Evolutionary conservation across 2,888 invertebrate genomes (phyloP).

Genomic region (Eudemis profundana): DNA sequence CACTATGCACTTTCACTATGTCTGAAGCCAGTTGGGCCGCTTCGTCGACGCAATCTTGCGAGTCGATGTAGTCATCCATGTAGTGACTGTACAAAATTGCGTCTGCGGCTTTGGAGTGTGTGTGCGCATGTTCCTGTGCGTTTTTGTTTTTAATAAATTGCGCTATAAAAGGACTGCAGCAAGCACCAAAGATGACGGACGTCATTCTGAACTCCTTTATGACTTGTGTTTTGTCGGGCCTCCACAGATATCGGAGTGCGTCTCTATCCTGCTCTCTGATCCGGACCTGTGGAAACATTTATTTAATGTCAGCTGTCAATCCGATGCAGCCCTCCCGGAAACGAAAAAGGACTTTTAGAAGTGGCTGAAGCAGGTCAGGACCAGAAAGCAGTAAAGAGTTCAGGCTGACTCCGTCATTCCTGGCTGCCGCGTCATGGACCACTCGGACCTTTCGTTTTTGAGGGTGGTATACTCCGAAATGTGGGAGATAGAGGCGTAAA

Average conservation of each 20-base stretch:
- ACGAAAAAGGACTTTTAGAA: slow-evolving; percentile 50
- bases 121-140: slow-evolving; percentile 39
- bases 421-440: too few species aligned
- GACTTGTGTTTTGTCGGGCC: not conserved
- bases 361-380: too few species aligned
- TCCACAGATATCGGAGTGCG: slow-evolving; percentile 49
- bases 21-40: slow-evolving; percentile 6
- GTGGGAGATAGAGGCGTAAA: slow-evolving; percentile 21
- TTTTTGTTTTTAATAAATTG: slow-evolving; percentile 51
- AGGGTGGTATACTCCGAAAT: slow-evolving; percentile 26
- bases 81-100: too few species aligned
- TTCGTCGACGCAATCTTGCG: slow-evolving; percentile 9
- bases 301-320: slow-evolving; percentile 43
- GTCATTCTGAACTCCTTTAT: slow-evolving; percentile 47
- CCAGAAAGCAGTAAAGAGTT: slow-evolving; percentile 52
- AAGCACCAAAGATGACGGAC: slow-evolving; percentile 50
- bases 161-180: slow-evolving; percentile 51
- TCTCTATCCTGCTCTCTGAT: too few species aligned
- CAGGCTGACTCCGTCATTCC: slow-evolving; percentile 47
- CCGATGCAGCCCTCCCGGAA: slow-evolving; percentile 46
- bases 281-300: slow-evolving; percentile 57
- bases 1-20: not conserved
- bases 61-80: slow-evolving; percentile 16
- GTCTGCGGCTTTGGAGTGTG: not conserved
- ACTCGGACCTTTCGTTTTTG: slow-evolving; percentile 40